Percentiles rank a stretch among this genome's conserved stretches.
These are phyloP conservation scores for Apteryx owenii DNA, from an alignment of 2,113 vertebrate species.

Conservation along the genomic window DNA sequence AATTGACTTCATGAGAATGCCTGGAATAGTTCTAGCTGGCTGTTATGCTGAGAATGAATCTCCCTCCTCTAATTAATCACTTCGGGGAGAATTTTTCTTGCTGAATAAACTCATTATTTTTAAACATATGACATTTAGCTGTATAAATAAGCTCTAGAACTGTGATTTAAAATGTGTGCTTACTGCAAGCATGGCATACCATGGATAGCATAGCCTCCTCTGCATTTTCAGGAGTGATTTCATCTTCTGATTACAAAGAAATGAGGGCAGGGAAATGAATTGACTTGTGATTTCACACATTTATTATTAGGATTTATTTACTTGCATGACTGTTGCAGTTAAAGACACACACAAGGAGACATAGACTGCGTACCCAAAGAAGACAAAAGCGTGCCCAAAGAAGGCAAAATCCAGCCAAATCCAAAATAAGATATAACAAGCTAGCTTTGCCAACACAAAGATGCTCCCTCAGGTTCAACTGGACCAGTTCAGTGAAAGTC, in stretches of 20 bases:
- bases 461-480: neutral
- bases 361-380: neutral
- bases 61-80: conserved; percentile 64
- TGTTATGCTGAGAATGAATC: conserved; percentile 26
- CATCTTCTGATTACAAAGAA: conserved; percentile 49
- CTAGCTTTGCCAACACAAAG: neutral
- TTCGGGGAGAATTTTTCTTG: conserved; percentile 21
- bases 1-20: conserved; percentile 43
- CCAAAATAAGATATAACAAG: neutral
- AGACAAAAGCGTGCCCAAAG: neutral
- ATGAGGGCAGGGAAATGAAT: neutral
- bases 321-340: neutral
- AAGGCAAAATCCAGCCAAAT: neutral
- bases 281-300: conserved; percentile 30
- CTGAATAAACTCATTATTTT: conserved; percentile 63
- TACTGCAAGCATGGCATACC: neutral
- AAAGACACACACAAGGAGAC: neutral
- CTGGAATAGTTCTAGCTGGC: conserved; percentile 59
- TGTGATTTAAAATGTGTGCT: conserved; percentile 52
- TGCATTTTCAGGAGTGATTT: conserved; percentile 57
- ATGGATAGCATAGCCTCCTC: conserved; percentile 51
- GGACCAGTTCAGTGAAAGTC: neutral
- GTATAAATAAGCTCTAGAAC: conserved; percentile 43
- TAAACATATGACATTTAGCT: conserved; percentile 57
- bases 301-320: conserved; percentile 10